Percentiles rank a stretch among this genome's conserved stretches.
phyloP scores from a whole-genome alignment of 1,140 invertebrate species.

The Dolichoris vasculosae region DNA sequence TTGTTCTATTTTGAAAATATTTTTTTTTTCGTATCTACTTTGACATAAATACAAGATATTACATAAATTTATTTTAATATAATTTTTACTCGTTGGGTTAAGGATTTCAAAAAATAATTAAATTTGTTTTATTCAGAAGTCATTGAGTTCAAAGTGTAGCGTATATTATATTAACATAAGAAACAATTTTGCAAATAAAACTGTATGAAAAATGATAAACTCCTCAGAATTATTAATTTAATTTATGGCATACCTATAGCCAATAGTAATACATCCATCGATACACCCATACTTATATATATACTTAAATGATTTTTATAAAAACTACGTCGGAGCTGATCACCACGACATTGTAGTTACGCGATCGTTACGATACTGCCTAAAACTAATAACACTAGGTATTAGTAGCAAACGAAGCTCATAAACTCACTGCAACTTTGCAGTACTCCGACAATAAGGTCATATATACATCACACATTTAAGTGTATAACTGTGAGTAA shows the following conservation, averaged over 20 bases:
- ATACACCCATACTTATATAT: not conserved
- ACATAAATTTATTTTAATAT: not conserved
- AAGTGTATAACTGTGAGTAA: not conserved
- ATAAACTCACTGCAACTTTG: not conserved
- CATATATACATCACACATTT: not conserved
- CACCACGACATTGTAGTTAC: not conserved
- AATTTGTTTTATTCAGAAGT: not conserved
- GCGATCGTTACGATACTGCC: not conserved
- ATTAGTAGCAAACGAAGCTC: not conserved
- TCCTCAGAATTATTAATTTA: too few species aligned
- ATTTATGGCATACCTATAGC: too few species aligned
- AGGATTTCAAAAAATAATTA: not conserved
- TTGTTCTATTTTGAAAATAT: not conserved
- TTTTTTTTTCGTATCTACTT: not conserved
- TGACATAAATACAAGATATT: too few species aligned
- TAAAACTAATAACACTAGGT: not conserved
- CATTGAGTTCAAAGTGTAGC: not conserved
- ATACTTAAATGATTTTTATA: not conserved
- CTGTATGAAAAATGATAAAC: too few species aligned
- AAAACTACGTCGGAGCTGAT: not conserved
- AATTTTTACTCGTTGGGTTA: not conserved
- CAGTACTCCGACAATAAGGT: slow-evolving; percentile 2
- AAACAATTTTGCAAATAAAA: too few species aligned
- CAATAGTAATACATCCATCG: too few species aligned
- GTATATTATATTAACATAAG: not conserved